Evolutionary conservation across 2,888 invertebrate species (phyloP), one percentile per base, ranked within the genome.

Genomic region (Ophioninae sp.): DNA sequence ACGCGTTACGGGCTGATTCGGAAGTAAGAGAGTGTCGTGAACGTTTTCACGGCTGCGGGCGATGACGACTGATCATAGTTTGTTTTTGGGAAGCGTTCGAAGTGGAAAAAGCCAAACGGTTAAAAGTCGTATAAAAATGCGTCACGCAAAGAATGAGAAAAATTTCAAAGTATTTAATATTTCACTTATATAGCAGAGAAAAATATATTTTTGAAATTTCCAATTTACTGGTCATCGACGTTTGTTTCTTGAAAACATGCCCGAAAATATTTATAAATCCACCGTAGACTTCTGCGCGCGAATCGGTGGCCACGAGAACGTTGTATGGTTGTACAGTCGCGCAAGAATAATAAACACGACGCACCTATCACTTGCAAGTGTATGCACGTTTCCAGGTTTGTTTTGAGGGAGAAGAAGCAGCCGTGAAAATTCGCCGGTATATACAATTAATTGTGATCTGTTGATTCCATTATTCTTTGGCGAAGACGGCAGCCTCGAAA

Each of bases 321-420:
- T 5, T 17, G 51, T 13, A 13, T 51, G 13, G 51, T 51, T 51
- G 17, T 17, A 51, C 3, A 17, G 51, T 10, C 51, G 13, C 51
- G 51, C 17, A 13, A 13, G 13, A 44, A 51, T 51, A 51, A 76
- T 68, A 76, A 79, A 37, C 39, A 39, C 67, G 79, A 64, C 67
- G 78, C 5, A 44, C 22, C 0, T 17, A 13, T 20, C 58, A 37
- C 58, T 58, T 30, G 37, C 30, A 7, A 39, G 22, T 20, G 17
- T 13, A 17, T 17, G 63, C 13, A 30, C 51, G 6, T 13, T 51
- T 51, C 58, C 22, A 39, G 22, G 22, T 17, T 17, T 7, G 7
- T 30, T 58, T 20, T 8, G n/a, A 20, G 17, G 20, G 22, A 20
- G 30, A n/a, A 22, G 44, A 67, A 10, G 44, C 20, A 17, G 17